Conservation (phyloP, 2,797 vertebrate species). For the Zonotrichia albicollis region DNA sequence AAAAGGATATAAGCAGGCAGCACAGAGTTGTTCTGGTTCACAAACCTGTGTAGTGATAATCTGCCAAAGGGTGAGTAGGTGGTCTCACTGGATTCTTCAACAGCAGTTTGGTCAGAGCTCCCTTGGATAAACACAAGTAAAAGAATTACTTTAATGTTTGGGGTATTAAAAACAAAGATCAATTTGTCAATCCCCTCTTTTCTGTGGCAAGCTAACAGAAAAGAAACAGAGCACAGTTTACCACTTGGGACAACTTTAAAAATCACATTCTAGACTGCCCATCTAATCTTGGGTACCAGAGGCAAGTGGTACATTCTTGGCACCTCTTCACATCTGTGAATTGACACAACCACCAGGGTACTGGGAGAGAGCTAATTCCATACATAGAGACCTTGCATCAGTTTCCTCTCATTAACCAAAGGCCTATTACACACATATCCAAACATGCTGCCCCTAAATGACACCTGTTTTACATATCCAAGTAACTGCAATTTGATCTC, state of each 20-base stretch:
- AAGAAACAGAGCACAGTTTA: background rate
- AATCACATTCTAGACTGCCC: background rate
- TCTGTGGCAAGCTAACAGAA: background rate
- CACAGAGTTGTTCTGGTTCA: background rate
- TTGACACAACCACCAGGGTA: background rate
- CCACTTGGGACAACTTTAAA: background rate
- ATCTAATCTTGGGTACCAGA: background rate
- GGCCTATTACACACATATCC: background rate
- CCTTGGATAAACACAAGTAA: slow-evolving; percentile 74
- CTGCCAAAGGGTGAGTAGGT: slow-evolving; percentile 81
- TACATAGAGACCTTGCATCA: background rate
- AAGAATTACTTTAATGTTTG: background rate
- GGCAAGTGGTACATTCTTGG: background rate
- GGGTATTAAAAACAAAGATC: background rate
- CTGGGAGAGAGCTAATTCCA: background rate
- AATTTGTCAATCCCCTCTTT: background rate
- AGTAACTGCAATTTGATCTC: background rate
- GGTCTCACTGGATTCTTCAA: slow-evolving; percentile 83
- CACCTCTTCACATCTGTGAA: background rate
- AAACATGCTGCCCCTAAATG: background rate
- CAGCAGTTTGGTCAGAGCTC: slow-evolving; percentile 86
- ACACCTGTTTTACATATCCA: background rate
- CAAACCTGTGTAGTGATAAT: slow-evolving; percentile 96
- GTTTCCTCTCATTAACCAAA: background rate
- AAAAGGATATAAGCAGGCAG: background rate